Base-by-base conservation (phyloP, 2,797 vertebrate species). In the Sebastes miniatus region DNA sequence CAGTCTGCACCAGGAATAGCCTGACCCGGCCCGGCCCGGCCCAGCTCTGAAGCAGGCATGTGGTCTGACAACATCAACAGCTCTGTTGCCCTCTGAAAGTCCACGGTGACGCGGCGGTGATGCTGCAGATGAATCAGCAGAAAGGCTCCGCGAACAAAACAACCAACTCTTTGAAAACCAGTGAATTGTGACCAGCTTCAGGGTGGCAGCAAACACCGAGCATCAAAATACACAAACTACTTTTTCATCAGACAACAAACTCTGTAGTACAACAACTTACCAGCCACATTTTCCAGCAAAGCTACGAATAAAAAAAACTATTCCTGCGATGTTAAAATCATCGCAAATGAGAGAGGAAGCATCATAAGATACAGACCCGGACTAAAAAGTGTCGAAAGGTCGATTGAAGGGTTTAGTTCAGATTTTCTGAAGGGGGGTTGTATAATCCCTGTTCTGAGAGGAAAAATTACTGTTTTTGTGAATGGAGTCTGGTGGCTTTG, bases 1-100 rank as follows among this genome's bases (percentile, higher is more conserved):
- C 80, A 77, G 78, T 68, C 69, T 73, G 76, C 69, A 76, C 84
- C 83, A 83, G 83, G 80, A 92, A 91, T 84, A 93, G 82, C 34
- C 69, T 50, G 70, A 76, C 85, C 80, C 29, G 52, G 79, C 69
- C 69, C 5, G 32, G 39, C 39, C 39, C 36, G 52, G 80, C 77
- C 34, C 7, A n/a, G 43, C 63, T 70, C 57, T 54, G 80, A 76
- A 56, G 72, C 69, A 69, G 73, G 63, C 66, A 61, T 74, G 72
- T 25, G 62, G 73, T 66, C 61, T 18, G 61, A 66, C 78, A 66
- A 65, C 66, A 83, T 66, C 78, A 63, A 80, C 10, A 25, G 70
- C n/a, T 14, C 29, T 29, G 69, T 61, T 77, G 75, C 82, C 20
- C 54, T 27, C 9, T 1, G 39, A 54, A 39, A 11, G 47, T 57